Conservation (phyloP, 2,888 invertebrate species). For the Melanchra persicariae region DNA sequence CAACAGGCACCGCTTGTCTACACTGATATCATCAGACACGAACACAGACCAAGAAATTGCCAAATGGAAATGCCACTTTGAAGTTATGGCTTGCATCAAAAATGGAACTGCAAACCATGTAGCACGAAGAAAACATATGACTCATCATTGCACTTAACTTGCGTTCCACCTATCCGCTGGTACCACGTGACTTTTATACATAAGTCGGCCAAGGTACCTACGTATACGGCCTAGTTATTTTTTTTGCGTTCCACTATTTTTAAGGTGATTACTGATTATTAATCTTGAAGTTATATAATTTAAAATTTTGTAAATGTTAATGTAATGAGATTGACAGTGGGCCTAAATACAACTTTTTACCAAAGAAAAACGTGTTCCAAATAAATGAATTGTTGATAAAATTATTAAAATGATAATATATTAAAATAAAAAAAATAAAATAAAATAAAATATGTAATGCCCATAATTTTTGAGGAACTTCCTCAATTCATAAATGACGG, state of each 20-base stretch:
- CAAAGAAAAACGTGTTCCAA: too few species aligned
- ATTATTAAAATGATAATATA: too few species aligned
- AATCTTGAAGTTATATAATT: conserved; percentile 23
- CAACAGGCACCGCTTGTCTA: too few species aligned
- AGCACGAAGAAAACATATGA: conserved; percentile 31
- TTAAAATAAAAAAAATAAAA: too few species aligned
- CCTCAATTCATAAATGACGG: too few species aligned
- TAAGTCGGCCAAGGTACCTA: conserved; percentile 45
- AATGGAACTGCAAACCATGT: conserved; percentile 32
- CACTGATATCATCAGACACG: background rate
- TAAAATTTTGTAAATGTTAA: background rate
- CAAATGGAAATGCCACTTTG: background rate
- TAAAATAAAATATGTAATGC: too few species aligned
- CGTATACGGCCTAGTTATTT: conserved; percentile 29
- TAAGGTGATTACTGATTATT: conserved; percentile 14
- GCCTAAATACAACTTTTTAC: too few species aligned
- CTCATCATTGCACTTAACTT: conserved; percentile 22
- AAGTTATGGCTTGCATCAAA: background rate
- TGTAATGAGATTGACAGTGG: too few species aligned
- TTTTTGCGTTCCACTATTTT: conserved; percentile 21
- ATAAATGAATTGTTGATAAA: too few species aligned
- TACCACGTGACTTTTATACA: conserved; percentile 44
- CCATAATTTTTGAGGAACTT: too few species aligned
- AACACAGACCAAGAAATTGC: conserved; percentile 3
- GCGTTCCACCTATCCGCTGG: conserved; percentile 2